Evolutionary conservation across 1,140 invertebrate species (phyloP), one percentile per base, ranked within the genome.

Genomic region (Steinernema feltiae): DNA sequence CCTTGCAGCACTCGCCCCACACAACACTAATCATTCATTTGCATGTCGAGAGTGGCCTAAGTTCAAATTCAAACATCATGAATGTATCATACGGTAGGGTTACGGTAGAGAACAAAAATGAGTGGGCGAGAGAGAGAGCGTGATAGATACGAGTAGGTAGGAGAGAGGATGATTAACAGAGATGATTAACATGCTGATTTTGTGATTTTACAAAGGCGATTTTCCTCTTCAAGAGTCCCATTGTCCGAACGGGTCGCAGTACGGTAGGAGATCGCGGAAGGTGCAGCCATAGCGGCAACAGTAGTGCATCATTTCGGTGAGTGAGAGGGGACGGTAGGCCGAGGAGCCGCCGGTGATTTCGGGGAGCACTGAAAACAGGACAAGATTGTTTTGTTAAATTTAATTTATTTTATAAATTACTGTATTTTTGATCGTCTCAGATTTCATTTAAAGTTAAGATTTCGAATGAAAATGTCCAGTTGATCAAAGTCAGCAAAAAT

Each of bases 301-400:
- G 32, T 70, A 79, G 32, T 75, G 72, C 78, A 80, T 79, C 78
- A 79, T 80, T 48, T 79, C 78, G 7, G 71, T 80, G n/a, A 79
- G 31, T 12, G 27, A 76, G 27, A 80, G 41, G n/a, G 78, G 78
- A 24, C 77, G 69, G 48, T 80, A 63, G 2, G 53, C 12, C 12
- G 53, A 63, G 53, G 7, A n/a, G n/a, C n/a, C n/a, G n/a, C n/a
- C n/a, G n/a, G n/a, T 21, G 53, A 3, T 63, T 63, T 63, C 53
- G 15, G 53, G 53, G 24, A 78, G 74, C 15, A 17, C 46, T 48
- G 48, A 32, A 30, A n/a, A 15, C 35, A 27, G 53, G 21, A n/a
- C 41, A 71, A n/a, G 32, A 29, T 0, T 32, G 32, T 63, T 53
- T 24, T 70, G 30, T 70, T 7, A 1, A 30, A n/a, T n/a, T n/a